Percentiles rank a stretch among this genome's conserved stretches.
Evolutionary conservation across 2,797 vertebrate species (phyloP).

Genomic region (Orientallactaga sibirica): DNA sequence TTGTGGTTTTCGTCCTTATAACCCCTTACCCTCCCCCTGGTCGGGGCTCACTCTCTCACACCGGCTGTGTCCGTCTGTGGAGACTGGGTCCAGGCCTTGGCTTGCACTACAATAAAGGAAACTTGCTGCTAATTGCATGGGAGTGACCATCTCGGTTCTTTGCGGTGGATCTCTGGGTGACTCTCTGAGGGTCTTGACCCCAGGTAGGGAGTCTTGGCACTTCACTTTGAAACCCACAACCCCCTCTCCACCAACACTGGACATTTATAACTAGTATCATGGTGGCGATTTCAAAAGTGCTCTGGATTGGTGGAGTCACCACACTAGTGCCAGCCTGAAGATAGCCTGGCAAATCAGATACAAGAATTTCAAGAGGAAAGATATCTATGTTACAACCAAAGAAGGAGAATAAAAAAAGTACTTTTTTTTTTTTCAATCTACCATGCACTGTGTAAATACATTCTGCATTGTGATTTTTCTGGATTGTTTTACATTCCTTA

Average conservation of each 20-base stretch:
- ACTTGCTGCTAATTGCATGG: too few relatives aligned
- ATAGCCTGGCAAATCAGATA: neutral
- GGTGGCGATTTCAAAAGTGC: neutral
- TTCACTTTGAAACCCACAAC: neutral
- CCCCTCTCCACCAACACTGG: neutral
- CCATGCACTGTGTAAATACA: neutral
- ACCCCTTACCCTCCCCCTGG: too few relatives aligned
- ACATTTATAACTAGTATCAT: neutral
- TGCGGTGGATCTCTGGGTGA: too few relatives aligned
- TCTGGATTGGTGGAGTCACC: neutral
- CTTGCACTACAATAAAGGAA: too few relatives aligned
- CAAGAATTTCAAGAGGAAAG: slow-evolving; percentile 2
- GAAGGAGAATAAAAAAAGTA: neutral
- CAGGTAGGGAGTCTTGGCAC: too few relatives aligned
- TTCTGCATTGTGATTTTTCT: neutral
- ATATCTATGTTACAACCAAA: neutral
- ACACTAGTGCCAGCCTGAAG: slow-evolving; percentile 12
- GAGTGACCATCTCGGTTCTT: too few relatives aligned
- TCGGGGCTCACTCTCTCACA: too few relatives aligned
- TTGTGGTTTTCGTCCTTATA: too few relatives aligned
- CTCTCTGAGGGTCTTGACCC: too few relatives aligned
- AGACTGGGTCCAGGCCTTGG: too few relatives aligned
- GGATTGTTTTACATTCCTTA: slow-evolving; percentile 30
- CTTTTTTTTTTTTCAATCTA: slow-evolving; percentile 15
- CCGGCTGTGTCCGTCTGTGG: too few relatives aligned